Base-by-base conservation (phyloP, 2,113 vertebrate species). In the Oreotragus oreotragus region DNA sequence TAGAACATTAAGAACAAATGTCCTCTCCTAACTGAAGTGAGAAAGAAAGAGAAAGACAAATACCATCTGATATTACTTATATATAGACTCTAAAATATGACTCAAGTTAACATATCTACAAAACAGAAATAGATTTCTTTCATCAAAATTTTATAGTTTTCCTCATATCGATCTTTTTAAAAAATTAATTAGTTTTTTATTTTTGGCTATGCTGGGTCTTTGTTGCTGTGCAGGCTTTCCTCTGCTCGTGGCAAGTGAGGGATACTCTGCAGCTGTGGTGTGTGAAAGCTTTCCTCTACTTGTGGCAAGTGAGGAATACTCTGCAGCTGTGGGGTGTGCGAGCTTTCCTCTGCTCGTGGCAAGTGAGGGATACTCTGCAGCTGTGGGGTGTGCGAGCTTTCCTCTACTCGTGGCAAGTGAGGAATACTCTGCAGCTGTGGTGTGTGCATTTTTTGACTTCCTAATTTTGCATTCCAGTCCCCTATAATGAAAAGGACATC, bases 1-100 rank as follows among this genome's bases (percentile, higher is more conserved):
- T 15, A 17, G 36, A 81, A 93, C 92, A 90, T 97, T 80, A 93
- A 76, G 87, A 97, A 89, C 84, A 91, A 94, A 88, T 84, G 10
- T 91, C 57, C 15, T 88, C 28, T 47, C 27, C 43, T 49, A 80
- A 49, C 9, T 49, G 45, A 49, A 21, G 9, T 80, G 45, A 80
- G 43, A 43, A 43, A 80, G 77, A 80, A 80, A 80, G 77, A 49
- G 28, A 80, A 80, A 49, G 45, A 80, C 28, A 49, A 33, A 49
- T 33, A 12, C 45, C 28, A 12, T 49, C 10, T 6, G 45, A 49
- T 47, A 80, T 33, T 17, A 49, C 28, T 80, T 80, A 7, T 49
- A 33, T 49, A 3, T 49, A 16, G 77, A 12, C 19, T 33, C 16
- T 80, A 80, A 80, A 79, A 77, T 28, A 77, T 17, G 27, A 77